Percentiles rank a stretch among this genome's conserved stretches.
Conservation (phyloP, 53 echinoderm and acorn worm genomes). For the Antedon mediterranea region DNA sequence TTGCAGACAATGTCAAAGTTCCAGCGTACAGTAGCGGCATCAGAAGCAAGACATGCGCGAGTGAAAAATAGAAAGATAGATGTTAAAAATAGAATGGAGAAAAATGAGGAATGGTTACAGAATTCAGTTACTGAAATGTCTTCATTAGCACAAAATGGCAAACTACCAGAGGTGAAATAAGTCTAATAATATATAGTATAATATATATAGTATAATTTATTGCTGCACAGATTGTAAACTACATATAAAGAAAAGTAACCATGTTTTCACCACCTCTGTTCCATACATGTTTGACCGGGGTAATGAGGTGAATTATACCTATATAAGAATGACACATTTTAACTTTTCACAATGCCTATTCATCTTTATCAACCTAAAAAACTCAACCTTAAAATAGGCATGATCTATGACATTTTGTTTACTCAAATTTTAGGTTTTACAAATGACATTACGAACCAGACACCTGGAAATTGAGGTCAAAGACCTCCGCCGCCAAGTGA, state of each 20-base stretch:
- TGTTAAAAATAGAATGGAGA: constrained; percentile 54
- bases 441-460: constrained; percentile 46
- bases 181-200: no score
- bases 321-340: no score
- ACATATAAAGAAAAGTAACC: no score
- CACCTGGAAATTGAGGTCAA: constrained; percentile 83
- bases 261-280: no score
- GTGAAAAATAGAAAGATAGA: constrained; percentile 45
- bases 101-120: constrained; percentile 44
- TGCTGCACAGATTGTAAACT: no score
- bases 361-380: no score
- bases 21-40: constrained; percentile 51
- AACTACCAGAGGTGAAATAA: constrained; percentile 29
- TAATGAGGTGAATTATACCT: no score
- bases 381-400: no score
- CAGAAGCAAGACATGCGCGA: constrained; percentile 38
- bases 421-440: constrained; percentile 32
- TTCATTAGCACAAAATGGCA: constrained; percentile 10
- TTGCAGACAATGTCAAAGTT: constrained; percentile 58
- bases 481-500: constrained; percentile 73
- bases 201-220: no score
- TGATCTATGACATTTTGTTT: no score
- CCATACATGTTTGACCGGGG: no score
- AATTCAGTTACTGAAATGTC: constrained; percentile 26
- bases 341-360: no score